Evolutionary conservation across 1,140 invertebrate species (phyloP).

Genomic region (Aphidius ervi): DNA sequence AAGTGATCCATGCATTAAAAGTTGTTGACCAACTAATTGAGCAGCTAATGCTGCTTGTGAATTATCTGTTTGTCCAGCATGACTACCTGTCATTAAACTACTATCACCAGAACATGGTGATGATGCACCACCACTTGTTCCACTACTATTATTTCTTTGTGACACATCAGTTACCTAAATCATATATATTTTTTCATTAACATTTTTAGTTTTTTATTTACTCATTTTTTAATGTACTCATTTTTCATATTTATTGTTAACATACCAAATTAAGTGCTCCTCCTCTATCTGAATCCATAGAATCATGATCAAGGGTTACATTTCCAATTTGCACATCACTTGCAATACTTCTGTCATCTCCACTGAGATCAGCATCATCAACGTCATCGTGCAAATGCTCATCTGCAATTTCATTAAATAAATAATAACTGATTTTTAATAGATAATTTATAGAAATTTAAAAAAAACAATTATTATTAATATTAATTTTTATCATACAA

Average conservation of each 20-base stretch:
- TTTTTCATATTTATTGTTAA: neutral
- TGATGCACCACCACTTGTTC: slow-evolving; percentile 51
- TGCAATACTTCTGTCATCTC: slow-evolving; percentile 54
- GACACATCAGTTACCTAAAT: slow-evolving; percentile 55
- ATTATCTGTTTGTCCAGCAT: slow-evolving; percentile 46
- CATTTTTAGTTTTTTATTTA: too few relatives aligned
- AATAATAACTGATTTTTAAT: neutral
- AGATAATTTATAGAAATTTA: neutral
- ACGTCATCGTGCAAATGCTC: slow-evolving; percentile 55
- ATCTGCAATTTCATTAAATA: slow-evolving; percentile 42
- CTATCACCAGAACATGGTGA: slow-evolving; percentile 58
- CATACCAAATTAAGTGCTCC: slow-evolving; percentile 56
- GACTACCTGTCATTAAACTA: slow-evolving; percentile 50
- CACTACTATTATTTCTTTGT: slow-evolving; percentile 53
- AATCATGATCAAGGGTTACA: slow-evolving; percentile 53
- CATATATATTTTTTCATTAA: neutral
- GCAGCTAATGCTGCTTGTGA: slow-evolving; percentile 63
- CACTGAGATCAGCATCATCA: slow-evolving; percentile 49
- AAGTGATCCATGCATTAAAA: slow-evolving; percentile 55
- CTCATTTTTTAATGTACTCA: neutral
- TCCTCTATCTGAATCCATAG: slow-evolving; percentile 56
- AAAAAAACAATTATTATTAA: neutral
- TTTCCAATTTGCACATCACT: slow-evolving; percentile 52
- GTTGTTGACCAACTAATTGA: slow-evolving; percentile 62
- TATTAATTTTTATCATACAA: slow-evolving; percentile 38